phyloP scores from a whole-genome alignment of 2,888 invertebrate genomes.

The Nineta flava region DNA sequence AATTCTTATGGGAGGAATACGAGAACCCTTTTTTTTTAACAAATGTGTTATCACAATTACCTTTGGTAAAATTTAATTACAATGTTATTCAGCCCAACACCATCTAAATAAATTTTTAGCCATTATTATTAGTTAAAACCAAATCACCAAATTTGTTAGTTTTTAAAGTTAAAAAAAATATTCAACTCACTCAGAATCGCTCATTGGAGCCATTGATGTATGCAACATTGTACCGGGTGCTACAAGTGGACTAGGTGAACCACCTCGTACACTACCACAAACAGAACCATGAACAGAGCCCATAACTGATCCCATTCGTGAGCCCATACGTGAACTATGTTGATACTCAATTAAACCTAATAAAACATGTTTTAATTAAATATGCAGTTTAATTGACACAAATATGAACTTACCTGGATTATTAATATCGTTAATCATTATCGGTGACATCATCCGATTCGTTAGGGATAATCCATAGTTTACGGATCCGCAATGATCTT shows the following conservation, averaged over 20 bases:
- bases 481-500: constrained; percentile 43
- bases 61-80: no score
- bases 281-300: constrained; percentile 25
- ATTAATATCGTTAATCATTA: constrained; percentile 33
- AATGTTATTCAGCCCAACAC: constrained; percentile 24
- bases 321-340: constrained; percentile 22
- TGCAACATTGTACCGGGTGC: constrained; percentile 22
- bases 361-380: background rate
- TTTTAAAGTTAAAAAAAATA: background rate
- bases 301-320: constrained; percentile 24
- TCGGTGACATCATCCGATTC: constrained; percentile 23
- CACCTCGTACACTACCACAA: constrained; percentile 24
- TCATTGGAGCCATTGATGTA: constrained; percentile 4
- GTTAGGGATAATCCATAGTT: constrained; percentile 16
- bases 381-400: background rate
- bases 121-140: background rate
- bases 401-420: constrained; percentile 26
- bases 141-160: constrained; percentile 1
- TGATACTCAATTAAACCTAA: constrained; percentile 20
- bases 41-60: no score
- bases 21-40: background rate
- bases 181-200: constrained; percentile 10
- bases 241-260: constrained; percentile 27
- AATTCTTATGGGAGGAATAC: no score
- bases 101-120: constrained; percentile 20